Conservation (phyloP, 2,113 vertebrate species). For the Murina feae region DNA sequence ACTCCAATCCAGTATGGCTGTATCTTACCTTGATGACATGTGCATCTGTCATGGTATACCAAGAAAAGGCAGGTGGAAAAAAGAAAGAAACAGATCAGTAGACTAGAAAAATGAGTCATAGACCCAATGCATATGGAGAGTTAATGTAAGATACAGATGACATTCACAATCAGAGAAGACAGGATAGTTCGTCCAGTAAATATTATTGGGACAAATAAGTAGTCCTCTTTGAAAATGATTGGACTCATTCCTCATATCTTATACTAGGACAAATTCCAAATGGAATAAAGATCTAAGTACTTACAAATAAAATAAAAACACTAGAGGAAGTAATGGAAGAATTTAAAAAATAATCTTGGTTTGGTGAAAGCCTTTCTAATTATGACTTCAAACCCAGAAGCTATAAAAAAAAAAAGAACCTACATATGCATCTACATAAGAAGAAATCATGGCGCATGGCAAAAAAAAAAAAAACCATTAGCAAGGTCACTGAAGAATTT, state of each 20-base stretch:
- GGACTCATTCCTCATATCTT: not conserved
- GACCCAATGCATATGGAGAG: not conserved
- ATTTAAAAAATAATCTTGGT: not conserved
- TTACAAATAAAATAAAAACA: not conserved
- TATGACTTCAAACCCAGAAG: not conserved
- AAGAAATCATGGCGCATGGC: not conserved
- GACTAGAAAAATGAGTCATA: not conserved
- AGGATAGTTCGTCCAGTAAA: not conserved
- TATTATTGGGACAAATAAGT: not conserved
- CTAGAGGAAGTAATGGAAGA: not conserved
- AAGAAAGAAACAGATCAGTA: not conserved
- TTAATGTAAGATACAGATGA: not conserved
- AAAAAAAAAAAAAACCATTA: not conserved
- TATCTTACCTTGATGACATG: not conserved
- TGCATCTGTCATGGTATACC: not conserved
- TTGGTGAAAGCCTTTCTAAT: slow-evolving; percentile 38
- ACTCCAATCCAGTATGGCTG: not conserved
- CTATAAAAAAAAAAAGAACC: not conserved
- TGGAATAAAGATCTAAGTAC: not conserved
- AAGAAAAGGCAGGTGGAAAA: not conserved
- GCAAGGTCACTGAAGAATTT: not conserved
- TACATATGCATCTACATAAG: not conserved
- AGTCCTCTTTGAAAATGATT: not conserved
- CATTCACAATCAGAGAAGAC: not conserved
- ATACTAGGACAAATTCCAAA: not conserved